A percentile compares a stretch with the other conserved stretches of the same genome.
Evolutionary conservation across 1,140 invertebrate genomes (phyloP).

Genomic region (Listronotus bonariensis): DNA sequence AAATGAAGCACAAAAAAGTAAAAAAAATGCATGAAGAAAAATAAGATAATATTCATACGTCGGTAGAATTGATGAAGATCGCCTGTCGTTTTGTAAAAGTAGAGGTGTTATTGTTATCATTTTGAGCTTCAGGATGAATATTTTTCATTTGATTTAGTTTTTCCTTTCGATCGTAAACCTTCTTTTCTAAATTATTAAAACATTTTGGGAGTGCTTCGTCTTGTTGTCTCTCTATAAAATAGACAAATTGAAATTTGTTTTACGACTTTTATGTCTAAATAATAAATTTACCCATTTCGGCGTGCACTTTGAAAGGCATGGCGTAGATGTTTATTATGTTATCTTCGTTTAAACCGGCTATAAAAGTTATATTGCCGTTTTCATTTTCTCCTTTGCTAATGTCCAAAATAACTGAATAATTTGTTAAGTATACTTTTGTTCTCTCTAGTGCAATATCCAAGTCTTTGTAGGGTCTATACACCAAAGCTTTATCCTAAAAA

Average conservation of each 20-base stretch:
- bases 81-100: constrained; percentile 1
- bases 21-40: too few relatives aligned
- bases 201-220: constrained; percentile 20
- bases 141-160: constrained; percentile 27
- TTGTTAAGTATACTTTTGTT: constrained; percentile 11
- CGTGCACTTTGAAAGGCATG: constrained; percentile 20
- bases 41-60: too few relatives aligned
- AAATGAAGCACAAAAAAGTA: too few relatives aligned
- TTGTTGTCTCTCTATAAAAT: constrained; percentile 28
- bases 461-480: constrained; percentile 19
- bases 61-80: not conserved
- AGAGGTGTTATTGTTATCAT: not conserved
- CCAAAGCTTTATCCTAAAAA: constrained; percentile 30
- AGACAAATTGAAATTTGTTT: constrained; percentile 33
- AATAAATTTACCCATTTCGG: constrained; percentile 37
- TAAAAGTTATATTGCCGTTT: constrained; percentile 29
- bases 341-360: constrained; percentile 37
- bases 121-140: not conserved
- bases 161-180: constrained; percentile 18
- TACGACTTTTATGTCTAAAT: constrained; percentile 32
- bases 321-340: constrained; percentile 32
- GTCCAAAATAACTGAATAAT: constrained; percentile 32
- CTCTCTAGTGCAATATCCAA: constrained; percentile 5
- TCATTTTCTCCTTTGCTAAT: constrained; percentile 29
- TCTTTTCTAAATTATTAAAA: constrained; percentile 34